These are phyloP conservation scores for Luscinia megarhynchos DNA, from an alignment of 2,797 vertebrate species.

Conservation along the genomic window DNA sequence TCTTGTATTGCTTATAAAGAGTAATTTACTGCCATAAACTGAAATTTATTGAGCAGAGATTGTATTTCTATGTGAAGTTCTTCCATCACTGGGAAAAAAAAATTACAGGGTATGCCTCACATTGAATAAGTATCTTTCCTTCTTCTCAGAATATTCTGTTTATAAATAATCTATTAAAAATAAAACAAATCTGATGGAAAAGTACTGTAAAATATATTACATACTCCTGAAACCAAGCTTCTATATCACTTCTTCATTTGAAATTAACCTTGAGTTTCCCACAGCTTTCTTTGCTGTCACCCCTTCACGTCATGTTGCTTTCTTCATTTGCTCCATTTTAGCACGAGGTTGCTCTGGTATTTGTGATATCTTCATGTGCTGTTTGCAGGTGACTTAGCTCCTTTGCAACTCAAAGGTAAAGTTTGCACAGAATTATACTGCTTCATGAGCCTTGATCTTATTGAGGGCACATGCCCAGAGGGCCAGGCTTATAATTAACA, in stretches of 20 bases:
- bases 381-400: neutral
- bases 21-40: conserved; percentile 17
- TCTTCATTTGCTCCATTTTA: neutral
- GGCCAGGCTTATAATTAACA: neutral
- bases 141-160: conserved; percentile 23
- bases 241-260: neutral
- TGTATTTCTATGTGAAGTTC: conserved; percentile 21
- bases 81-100: neutral
- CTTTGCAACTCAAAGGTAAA: neutral
- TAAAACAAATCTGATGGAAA: neutral
- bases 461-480: neutral
- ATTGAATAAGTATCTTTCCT: conserved; percentile 16
- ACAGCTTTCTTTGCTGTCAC: neutral
- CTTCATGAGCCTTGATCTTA: neutral
- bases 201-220: neutral
- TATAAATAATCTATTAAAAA: neutral
- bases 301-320: neutral
- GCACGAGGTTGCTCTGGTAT: neutral
- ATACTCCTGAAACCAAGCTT: neutral
- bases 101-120: neutral
- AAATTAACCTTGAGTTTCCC: neutral
- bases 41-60: conserved; percentile 5
- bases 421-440: neutral
- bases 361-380: neutral
- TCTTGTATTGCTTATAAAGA: conserved; percentile 25